A percentile compares a stretch with the other conserved stretches of the same genome.
Conservation (phyloP, 2,797 vertebrate genomes). For the Nannoperca australis region DNA sequence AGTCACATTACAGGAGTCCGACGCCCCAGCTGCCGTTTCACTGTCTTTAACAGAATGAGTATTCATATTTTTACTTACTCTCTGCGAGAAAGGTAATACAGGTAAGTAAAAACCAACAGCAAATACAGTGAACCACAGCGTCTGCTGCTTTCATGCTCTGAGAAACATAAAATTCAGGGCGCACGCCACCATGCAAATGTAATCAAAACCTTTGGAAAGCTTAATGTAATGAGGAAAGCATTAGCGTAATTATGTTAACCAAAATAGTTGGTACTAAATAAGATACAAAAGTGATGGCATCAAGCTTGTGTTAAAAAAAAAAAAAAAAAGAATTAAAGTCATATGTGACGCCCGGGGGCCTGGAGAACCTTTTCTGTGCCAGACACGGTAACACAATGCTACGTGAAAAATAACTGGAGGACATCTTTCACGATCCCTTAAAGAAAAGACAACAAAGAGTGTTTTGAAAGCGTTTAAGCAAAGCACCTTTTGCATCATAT, state of each 20-base stretch:
- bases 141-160: conserved; percentile 54
- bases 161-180: conserved; percentile 51
- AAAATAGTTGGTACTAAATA: conserved; percentile 49
- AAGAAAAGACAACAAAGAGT: conserved; percentile 71
- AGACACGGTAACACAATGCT: conserved; percentile 61
- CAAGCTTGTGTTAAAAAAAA: neutral
- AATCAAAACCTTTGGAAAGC: conserved; percentile 62
- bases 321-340: conserved; percentile 36
- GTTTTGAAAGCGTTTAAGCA: conserved; percentile 62
- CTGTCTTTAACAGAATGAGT: neutral
- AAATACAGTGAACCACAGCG: conserved; percentile 36
- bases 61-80: neutral
- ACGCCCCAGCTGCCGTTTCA: neutral
- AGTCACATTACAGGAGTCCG: neutral
- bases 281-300: conserved; percentile 46
- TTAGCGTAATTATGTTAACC: conserved; percentile 60
- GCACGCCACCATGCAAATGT: conserved; percentile 50
- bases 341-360: conserved; percentile 32
- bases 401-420: conserved; percentile 54
- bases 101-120: conserved; percentile 55
- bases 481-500: conserved; percentile 59
- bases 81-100: neutral
- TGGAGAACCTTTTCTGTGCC: conserved; percentile 22
- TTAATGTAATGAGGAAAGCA: conserved; percentile 50
- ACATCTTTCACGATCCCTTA: conserved; percentile 50